phyloP scores from a whole-genome alignment of 2,797 vertebrate species.

The Tachyglossus aculeatus region DNA sequence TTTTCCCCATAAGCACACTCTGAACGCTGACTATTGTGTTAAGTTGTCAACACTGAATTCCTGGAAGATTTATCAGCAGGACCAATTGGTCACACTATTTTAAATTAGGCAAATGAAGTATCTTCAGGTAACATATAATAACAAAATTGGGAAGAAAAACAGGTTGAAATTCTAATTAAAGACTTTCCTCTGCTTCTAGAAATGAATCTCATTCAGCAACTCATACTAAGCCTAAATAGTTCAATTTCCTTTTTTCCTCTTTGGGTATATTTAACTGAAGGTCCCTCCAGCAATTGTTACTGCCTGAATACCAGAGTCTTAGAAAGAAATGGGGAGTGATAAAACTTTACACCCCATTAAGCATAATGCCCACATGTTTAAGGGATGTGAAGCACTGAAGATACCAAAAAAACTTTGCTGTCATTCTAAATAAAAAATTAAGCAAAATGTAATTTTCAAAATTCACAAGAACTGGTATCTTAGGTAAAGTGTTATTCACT shows the following conservation, averaged over 20 bases:
- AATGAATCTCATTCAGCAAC: slow-evolving; percentile 7
- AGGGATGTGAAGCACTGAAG: too few species aligned
- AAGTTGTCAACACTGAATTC: not conserved
- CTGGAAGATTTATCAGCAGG: slow-evolving; percentile 25
- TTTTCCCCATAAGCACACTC: not conserved
- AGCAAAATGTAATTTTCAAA: too few species aligned
- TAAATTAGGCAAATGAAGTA: slow-evolving; percentile 28
- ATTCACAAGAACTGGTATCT: too few species aligned
- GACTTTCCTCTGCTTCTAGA: slow-evolving; percentile 22
- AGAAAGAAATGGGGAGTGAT: not conserved
- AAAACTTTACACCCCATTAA: not conserved
- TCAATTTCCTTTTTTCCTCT: slow-evolving; percentile 4
- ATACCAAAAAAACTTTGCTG: too few species aligned
- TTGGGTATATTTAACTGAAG: not conserved
- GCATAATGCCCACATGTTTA: not conserved
- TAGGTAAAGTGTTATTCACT: too few species aligned
- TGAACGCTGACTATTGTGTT: not conserved
- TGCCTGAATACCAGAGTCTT: not conserved
- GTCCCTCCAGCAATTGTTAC: not conserved
- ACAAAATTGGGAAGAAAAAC: slow-evolving; percentile 31
- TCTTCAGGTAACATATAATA: slow-evolving; percentile 34
- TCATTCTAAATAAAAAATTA: too few species aligned
- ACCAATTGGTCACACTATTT: slow-evolving; percentile 30
- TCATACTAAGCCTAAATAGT: slow-evolving; percentile 13
- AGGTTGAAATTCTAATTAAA: slow-evolving; percentile 30